phyloP scores from a whole-genome alignment of 2,888 invertebrate genomes.

The Seira ritae region DNA sequence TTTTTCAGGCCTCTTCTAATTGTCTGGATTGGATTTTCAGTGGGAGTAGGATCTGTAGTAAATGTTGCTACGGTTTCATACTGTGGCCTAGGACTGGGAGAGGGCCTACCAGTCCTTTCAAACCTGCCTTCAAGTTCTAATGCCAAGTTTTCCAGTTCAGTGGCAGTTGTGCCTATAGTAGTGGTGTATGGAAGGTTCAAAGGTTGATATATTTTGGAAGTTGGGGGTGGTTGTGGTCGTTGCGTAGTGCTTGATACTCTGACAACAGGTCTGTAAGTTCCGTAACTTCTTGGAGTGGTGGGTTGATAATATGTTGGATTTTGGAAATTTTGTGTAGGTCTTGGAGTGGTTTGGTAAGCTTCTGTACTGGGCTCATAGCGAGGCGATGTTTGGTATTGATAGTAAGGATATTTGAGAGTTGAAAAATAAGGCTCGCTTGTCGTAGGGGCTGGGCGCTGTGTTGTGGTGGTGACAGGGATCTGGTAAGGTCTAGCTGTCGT shows the following conservation, averaged over 20 bases:
- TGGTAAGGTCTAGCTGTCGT: constrained; percentile 20
- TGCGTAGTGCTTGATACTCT: not conserved
- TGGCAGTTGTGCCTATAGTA: constrained; percentile 17
- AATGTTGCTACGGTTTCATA: constrained; percentile 44
- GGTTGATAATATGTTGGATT: constrained; percentile 3
- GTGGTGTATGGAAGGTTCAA: constrained; percentile 30
- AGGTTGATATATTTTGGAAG: constrained; percentile 28
- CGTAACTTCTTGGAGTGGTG: constrained; percentile 30
- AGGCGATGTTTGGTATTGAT: too few species aligned
- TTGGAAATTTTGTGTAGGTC: constrained; percentile 24
- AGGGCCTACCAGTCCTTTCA: constrained; percentile 37
- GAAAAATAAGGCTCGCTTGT: not conserved
- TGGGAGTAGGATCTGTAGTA: constrained; percentile 27
- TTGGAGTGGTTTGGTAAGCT: constrained; percentile 6
- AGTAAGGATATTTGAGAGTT: too few species aligned
- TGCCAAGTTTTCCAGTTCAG: constrained; percentile 41
- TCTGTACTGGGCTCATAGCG: too few species aligned
- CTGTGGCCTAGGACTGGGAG: not conserved
- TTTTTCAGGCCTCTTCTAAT: constrained; percentile 42
- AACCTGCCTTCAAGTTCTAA: constrained; percentile 51
- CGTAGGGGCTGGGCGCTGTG: not conserved
- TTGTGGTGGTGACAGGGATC: not conserved
- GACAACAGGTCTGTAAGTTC: constrained; percentile 20
- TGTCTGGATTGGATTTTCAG: constrained; percentile 22
- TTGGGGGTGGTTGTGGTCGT: constrained; percentile 21